Evolutionary conservation across 2,888 invertebrate species (phyloP).

Genomic region (Podotricha telesiphe): DNA sequence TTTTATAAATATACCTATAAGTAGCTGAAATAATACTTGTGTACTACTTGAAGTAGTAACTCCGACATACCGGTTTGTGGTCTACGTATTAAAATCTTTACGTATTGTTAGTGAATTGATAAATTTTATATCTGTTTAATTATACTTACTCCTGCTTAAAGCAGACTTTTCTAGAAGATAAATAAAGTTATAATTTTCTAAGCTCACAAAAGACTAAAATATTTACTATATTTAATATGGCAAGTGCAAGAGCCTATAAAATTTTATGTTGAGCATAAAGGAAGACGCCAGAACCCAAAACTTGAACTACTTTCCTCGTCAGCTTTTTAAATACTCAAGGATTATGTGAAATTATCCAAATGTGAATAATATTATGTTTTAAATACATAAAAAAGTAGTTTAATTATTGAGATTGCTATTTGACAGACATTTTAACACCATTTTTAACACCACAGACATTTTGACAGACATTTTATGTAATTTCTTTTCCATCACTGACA

Average conservation of each 20-base stretch:
- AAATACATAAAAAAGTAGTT: too few species aligned
- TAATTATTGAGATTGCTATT: too few species aligned
- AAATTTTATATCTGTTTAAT: background rate
- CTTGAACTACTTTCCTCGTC: constrained; percentile 6
- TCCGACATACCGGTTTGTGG: too few species aligned
- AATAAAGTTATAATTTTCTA: background rate
- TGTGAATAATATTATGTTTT: background rate
- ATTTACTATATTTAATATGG: constrained; percentile 13
- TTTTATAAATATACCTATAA: background rate
- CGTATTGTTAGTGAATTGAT: background rate
- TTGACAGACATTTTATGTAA: too few species aligned
- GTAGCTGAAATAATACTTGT: too few species aligned
- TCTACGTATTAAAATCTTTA: background rate
- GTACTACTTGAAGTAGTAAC: background rate
- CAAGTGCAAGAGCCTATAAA: constrained; percentile 23
- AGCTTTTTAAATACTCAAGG: background rate
- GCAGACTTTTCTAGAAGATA: background rate
- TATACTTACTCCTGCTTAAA: background rate
- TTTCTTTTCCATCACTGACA: too few species aligned
- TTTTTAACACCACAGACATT: too few species aligned
- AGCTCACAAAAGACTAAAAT: background rate
- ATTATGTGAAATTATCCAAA: background rate
- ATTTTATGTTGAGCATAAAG: constrained; percentile 21
- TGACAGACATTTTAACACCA: too few species aligned
- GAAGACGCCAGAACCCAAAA: constrained; percentile 16